A percentile compares a stretch with the other conserved stretches of the same genome.
These are phyloP conservation scores for Tenthredo notha DNA, from an alignment of 2,888 invertebrate genomes.

Conservation along the genomic window DNA sequence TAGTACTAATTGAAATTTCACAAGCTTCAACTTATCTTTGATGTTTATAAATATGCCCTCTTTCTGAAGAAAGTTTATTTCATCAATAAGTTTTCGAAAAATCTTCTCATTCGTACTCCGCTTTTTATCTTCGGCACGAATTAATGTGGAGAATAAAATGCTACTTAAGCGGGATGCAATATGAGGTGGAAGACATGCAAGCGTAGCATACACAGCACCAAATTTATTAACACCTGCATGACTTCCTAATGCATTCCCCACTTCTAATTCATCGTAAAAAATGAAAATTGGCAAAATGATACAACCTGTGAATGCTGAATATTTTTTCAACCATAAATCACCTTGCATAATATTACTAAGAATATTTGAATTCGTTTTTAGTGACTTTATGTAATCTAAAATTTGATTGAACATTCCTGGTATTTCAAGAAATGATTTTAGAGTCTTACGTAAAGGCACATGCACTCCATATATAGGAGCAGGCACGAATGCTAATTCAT, in stretches of 20 bases:
- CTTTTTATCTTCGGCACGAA: slow-evolving; percentile 50
- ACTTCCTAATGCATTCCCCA: slow-evolving; percentile 55
- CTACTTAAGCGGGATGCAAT: slow-evolving; percentile 50
- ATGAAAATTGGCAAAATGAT: slow-evolving; percentile 49
- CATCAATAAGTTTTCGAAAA: slow-evolving; percentile 59
- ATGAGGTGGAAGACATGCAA: slow-evolving; percentile 52
- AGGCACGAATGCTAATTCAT: slow-evolving; percentile 1
- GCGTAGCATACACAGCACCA: slow-evolving; percentile 48
- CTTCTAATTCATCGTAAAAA: slow-evolving; percentile 40
- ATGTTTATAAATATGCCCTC: slow-evolving; percentile 57
- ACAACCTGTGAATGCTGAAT: slow-evolving; percentile 6
- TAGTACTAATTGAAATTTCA: slow-evolving; percentile 57
- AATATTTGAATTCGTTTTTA: not conserved
- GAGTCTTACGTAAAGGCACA: not conserved
- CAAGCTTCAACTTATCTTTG: slow-evolving; percentile 14
- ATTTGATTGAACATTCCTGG: slow-evolving; percentile 9
- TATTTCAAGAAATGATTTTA: not conserved
- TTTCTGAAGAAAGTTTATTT: slow-evolving; percentile 59
- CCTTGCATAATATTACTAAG: slow-evolving; percentile 13
- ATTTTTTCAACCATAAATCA: not conserved
- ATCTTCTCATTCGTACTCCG: slow-evolving; percentile 56
- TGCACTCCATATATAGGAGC: not conserved
- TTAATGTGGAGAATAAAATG: slow-evolving; percentile 53
- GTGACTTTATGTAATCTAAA: not conserved
- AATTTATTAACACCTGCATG: too few relatives aligned